A percentile compares a stretch with the other conserved stretches of the same genome.
phyloP scores from a whole-genome alignment of 2,888 invertebrate species.

The Cheilosia variabilis region DNA sequence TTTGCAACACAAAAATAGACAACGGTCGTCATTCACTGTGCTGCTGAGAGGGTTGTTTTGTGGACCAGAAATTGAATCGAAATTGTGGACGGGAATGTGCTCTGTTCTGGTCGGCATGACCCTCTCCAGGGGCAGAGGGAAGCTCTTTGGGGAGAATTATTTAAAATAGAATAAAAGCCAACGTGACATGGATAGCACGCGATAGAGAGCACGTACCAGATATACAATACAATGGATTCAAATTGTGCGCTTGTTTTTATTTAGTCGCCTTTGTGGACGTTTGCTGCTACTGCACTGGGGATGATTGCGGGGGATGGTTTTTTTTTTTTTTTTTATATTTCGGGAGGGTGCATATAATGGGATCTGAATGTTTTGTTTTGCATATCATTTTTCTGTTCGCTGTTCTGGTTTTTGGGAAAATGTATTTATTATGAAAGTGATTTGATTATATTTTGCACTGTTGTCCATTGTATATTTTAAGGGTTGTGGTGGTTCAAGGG shows the following conservation, averaged over 20 bases:
- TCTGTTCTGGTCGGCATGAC: slow-evolving; percentile 27
- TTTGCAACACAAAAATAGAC: slow-evolving; percentile 53
- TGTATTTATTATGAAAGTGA: slow-evolving; percentile 62
- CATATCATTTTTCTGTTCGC: slow-evolving; percentile 33
- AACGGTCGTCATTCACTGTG: slow-evolving; percentile 25
- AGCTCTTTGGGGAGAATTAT: slow-evolving; percentile 28
- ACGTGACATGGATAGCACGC: slow-evolving; percentile 65
- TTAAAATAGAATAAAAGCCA: slow-evolving; percentile 68
- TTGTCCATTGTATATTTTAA: not conserved
- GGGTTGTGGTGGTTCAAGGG: too few relatives aligned
- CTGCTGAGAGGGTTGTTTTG: not conserved
- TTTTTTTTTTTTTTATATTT: slow-evolving; percentile 27
- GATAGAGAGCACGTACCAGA: slow-evolving; percentile 22
- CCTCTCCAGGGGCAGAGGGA: slow-evolving; percentile 6
- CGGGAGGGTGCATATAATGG: slow-evolving; percentile 61
- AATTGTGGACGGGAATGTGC: slow-evolving; percentile 46
- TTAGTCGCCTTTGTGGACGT: slow-evolving; percentile 31
- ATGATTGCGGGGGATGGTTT: not conserved
- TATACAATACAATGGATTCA: slow-evolving; percentile 55
- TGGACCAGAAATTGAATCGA: slow-evolving; percentile 53
- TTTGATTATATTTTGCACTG: slow-evolving; percentile 60
- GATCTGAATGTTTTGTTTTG: slow-evolving; percentile 56
- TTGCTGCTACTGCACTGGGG: slow-evolving; percentile 4
- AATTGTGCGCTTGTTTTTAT: slow-evolving; percentile 30
- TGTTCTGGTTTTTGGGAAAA: slow-evolving; percentile 23